Evolutionary conservation across 2,888 invertebrate species (phyloP), one percentile per base, ranked within the genome.

Genomic region (Apotomis capreana): DNA sequence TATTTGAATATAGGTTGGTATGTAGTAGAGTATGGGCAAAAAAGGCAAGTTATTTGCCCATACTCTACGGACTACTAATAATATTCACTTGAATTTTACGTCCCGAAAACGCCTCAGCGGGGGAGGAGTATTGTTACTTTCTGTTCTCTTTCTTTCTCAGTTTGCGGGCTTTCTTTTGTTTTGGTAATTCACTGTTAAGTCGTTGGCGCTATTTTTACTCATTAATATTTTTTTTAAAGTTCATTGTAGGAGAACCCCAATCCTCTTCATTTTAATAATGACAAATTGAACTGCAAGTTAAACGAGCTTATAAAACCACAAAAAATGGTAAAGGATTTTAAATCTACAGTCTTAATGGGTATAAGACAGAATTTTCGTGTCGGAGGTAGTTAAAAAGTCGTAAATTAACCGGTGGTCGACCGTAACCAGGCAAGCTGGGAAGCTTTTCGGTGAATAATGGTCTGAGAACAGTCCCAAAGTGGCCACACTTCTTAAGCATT

Each of bases 371-470:
- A 84, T 85, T 84, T 86, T 81, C 82, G 82, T 87, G 86, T 87
- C 84, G 81, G 78, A 83, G 87, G 84, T 87, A 87, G 83, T 89
- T 87, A 87, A 87, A 88, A 89, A 86, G 84, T 83, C 83, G 85
- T 89, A 89, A 89, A 89, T 90, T 88, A 87, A 79, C 80, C 82
- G 26, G 80, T 82, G 82, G 81, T 81, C 80, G 78, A 78, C 81
- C 82, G 81, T 83, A 81, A 81, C 81, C 81, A 77, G 77, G 75
- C 70, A 76, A 83, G 83, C 81, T 83, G 81, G 82, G 83, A 76
- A 77, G 79, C 75, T 81, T 84, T 80, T 81, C 77, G 77, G 80
- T 86, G 88, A 88, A 84, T 86, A 88, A 89, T 88, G 81, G 84
- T 82, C 75, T 73, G 76, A 80, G 79, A 81, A 80, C 78, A 81